Evolutionary conservation across 2,888 invertebrate species (phyloP).

Genomic region (Acanthosepion lycidas): DNA sequence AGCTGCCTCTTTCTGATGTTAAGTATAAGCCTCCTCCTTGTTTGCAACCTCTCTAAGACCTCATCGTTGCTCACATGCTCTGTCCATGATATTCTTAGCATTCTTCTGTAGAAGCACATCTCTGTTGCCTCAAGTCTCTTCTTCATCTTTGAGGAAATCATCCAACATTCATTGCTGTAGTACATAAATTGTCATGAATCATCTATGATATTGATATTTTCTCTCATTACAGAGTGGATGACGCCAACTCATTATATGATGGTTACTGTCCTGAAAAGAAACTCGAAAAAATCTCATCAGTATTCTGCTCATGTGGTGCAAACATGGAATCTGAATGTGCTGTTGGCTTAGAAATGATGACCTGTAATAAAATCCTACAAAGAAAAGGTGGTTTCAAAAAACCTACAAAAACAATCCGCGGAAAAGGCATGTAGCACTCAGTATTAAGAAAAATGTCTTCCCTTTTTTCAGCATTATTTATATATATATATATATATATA

Average conservation of each 20-base stretch:
- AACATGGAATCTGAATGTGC: constrained; percentile 51
- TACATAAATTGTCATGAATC: neutral
- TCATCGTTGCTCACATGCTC: too few species aligned
- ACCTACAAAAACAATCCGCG: neutral
- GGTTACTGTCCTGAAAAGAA: constrained; percentile 50
- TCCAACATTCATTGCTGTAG: too few species aligned
- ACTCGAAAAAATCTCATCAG: neutral
- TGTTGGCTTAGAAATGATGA: constrained; percentile 50
- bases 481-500: too few species aligned
- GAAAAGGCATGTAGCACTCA: neutral
- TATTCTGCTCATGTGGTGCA: constrained; percentile 56
- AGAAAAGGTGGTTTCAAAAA: neutral
- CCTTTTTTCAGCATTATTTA: too few species aligned
- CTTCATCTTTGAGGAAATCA: too few species aligned
- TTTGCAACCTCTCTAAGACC: too few species aligned
- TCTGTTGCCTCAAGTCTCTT: too few species aligned
- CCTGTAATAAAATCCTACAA: constrained; percentile 52
- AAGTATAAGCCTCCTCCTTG: too few species aligned
- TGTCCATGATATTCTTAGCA: too few species aligned
- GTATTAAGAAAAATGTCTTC: too few species aligned
- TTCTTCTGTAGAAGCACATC: too few species aligned
- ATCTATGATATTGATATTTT: neutral
- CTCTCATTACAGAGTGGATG: constrained; percentile 49
- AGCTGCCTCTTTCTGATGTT: too few species aligned
- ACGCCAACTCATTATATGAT: constrained; percentile 50